These are phyloP conservation scores for Oreohelix idahoensis DNA, from an alignment of 1,140 invertebrate genomes.

Conservation along the genomic window DNA sequence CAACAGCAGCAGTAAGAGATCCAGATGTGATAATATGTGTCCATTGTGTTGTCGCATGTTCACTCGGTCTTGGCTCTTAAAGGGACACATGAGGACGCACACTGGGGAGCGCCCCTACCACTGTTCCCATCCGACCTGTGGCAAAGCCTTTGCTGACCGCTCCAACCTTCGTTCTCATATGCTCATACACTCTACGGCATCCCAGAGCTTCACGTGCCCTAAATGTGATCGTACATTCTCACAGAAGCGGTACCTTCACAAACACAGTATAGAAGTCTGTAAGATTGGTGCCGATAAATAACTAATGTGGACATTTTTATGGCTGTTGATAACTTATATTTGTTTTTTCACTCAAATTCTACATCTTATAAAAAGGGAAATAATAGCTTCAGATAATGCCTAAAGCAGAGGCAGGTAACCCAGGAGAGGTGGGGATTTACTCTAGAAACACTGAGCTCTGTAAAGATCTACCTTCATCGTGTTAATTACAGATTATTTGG, in stretches of 20 bases:
- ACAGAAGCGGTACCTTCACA: constrained; percentile 81
- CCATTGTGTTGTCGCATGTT: constrained; percentile 94
- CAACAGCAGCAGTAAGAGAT: neutral
- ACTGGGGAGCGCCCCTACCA: constrained; percentile 97
- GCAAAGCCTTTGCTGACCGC: constrained; percentile 84
- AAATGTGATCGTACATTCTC: constrained; percentile 88
- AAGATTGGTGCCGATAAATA: constrained; percentile 31
- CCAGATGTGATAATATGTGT: constrained; percentile 82
- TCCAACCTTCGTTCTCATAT: constrained; percentile 98
- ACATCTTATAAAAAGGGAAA: too few relatives aligned
- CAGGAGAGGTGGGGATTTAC: too few relatives aligned
- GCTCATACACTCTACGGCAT: constrained; percentile 96
- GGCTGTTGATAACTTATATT: neutral
- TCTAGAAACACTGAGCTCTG: too few relatives aligned
- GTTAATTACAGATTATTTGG: too few relatives aligned
- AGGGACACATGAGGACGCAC: constrained; percentile 95
- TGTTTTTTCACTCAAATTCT: too few relatives aligned
- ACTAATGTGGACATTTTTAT: neutral
- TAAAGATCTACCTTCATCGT: too few relatives aligned
- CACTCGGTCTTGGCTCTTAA: constrained; percentile 95
- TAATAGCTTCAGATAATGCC: too few relatives aligned
- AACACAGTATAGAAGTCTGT: constrained; percentile 82
- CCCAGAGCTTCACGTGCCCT: constrained; percentile 90
- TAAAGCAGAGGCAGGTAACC: too few relatives aligned
- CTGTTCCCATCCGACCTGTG: constrained; percentile 92